Evolutionary conservation across 2,888 invertebrate genomes (phyloP).

Genomic region (Electrophaes corylata): DNA sequence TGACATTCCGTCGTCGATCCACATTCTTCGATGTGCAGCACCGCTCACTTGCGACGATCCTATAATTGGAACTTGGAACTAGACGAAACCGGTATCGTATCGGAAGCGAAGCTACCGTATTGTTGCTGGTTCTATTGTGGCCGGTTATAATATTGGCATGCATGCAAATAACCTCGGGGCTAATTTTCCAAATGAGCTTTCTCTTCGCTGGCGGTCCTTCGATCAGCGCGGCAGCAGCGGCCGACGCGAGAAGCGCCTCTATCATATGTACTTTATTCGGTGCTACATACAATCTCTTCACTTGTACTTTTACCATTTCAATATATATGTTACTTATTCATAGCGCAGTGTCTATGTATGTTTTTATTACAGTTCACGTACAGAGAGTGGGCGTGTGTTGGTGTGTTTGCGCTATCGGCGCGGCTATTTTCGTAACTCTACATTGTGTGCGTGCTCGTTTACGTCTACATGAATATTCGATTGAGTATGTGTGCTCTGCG

Average conservation of each 20-base stretch:
- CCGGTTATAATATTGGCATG: conserved; percentile 58
- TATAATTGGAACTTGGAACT: conserved; percentile 75
- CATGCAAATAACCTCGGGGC: conserved; percentile 55
- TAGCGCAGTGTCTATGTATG: conserved; percentile 72
- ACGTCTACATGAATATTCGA: conserved; percentile 44
- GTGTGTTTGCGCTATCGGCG: conserved; percentile 81
- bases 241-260: conserved; percentile 4
- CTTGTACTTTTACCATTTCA: conserved; percentile 71
- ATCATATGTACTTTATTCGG: conserved; percentile 43
- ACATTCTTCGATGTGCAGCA: conserved; percentile 60
- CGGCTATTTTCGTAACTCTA: conserved; percentile 69
- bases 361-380: conserved; percentile 82
- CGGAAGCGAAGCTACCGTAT: conserved; percentile 46
- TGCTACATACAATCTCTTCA: conserved; percentile 57
- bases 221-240: conserved; percentile 12
- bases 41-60: conserved; percentile 50
- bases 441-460: conserved; percentile 54
- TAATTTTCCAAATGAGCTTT: conserved; percentile 60
- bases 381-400: conserved; percentile 80
- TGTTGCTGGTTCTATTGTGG: conserved; percentile 39
- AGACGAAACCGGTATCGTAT: conserved; percentile 70
- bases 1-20: conserved; percentile 57
- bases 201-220: conserved; percentile 48
- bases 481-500: conserved; percentile 56
- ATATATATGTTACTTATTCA: conserved; percentile 70